Evolutionary conservation across 2,797 vertebrate genomes (phyloP), one percentile per base, ranked within the genome.

Genomic region (Choloepus didactylus): DNA sequence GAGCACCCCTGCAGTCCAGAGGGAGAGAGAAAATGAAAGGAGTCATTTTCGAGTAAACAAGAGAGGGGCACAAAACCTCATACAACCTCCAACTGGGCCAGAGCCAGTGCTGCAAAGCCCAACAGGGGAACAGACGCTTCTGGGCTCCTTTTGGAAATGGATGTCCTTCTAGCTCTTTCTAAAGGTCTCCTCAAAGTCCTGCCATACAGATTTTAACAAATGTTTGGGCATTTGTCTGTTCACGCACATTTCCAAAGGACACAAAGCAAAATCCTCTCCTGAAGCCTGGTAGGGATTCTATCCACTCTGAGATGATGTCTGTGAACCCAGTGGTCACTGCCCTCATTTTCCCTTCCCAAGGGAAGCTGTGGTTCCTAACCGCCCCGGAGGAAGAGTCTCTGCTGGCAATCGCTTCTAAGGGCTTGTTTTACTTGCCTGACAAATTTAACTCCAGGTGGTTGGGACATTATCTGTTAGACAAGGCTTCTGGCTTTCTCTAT

Each of bases 1-100:
- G 87, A 99, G 99, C 97, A 99, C 99, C 98, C 99, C 99, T 99
- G 97, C 15, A 96, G 89, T 27, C 31, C 73, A 89, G n/a, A 56
- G 70, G 9, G 51, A 87, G 41, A 90, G 41, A 94, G 41, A 69
- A 41, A 72, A 25, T 1, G 9, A 85, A 89, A 72, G 41, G 67
- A 41, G 62, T 97, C 2, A 98, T 35, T 96, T 76, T 49, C 23
- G 25, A 18, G 10, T 46, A 29, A 64, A 14, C 25, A 7, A 19
- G 6, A 75, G 41, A 54, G 46, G 38, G 10, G 9, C 0, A 1
- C 35, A 38, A 41, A 35, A 77, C 56, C 21, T 16, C 0, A 0
- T 16, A 56, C 8, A 18, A 25, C 12, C 38, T 72, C 64, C 38
- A 38, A 67, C n/a, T 1, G 3, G 0, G 0, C 69, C 27, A 2